Base-by-base conservation (phyloP, 2,113 vertebrate genomes). In the Leucosticte australis region DNA sequence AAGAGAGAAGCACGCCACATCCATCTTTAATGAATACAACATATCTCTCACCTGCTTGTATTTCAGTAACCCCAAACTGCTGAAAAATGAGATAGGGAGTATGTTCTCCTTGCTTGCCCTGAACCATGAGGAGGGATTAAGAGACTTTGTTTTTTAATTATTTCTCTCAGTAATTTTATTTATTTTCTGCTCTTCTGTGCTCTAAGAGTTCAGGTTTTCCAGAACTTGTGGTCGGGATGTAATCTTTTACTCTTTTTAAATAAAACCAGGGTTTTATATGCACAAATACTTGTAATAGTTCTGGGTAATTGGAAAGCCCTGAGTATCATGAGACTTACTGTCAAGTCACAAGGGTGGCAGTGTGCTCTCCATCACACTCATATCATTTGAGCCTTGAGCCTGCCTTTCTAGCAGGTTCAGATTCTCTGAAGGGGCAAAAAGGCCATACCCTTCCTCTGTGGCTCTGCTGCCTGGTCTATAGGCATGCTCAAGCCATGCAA, bases 1-100 rank as follows among this genome's bases (percentile, higher is more conserved):
- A 94, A 92, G 90, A 93, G 89, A 83, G 90, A 81, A 67, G 44
- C 6, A 7, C 74, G 53, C 47, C 63, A 62, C 59, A 70, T 93
- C 83, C 60, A 90, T 92, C 85, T 93, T 93, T 95, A 95, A 93
- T 81, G 87, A 94, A 55, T 86, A 83, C 3, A 3, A 39, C 76
- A 68, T 74, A 44, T 47, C 76, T 88, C 41, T 77, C 90, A 93
- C 47, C 59, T 4, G 3, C 47, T 86, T 90, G 44, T 56, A 60
- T 93, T 95, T 83, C 76, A 85, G 55, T 71, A 80, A 50, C 39
- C 13, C 10, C 52, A 88, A 83, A 77, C 23, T 15, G 20, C 73
- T 78, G 85, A 86, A 75, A 96, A 96, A 92, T 78, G 7, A 70
- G 42, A 52, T 37, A 70, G 57, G 21, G 90, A 76, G 6, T 60